Conservation (phyloP, 2,113 vertebrate species). For the Candoia aspera region DNA sequence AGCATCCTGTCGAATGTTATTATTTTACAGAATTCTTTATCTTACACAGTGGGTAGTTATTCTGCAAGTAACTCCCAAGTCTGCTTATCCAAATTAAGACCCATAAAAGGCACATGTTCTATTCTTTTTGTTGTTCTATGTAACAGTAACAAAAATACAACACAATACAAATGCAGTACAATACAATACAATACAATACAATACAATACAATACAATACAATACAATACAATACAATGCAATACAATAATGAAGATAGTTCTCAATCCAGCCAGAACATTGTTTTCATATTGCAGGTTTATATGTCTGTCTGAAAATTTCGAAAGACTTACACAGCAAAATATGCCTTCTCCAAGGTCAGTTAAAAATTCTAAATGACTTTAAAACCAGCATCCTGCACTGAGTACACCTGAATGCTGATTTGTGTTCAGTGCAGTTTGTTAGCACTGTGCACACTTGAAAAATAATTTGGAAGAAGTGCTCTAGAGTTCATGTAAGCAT, state of each 20-base stretch:
- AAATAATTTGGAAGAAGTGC: not conserved
- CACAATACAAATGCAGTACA: not conserved
- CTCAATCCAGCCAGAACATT: not conserved
- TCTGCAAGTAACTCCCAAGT: not conserved
- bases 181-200: not conserved
- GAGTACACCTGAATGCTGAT: not conserved
- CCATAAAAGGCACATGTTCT: not conserved
- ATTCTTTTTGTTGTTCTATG: not conserved
- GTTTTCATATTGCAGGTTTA: not conserved
- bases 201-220: no score
- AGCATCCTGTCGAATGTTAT: not conserved
- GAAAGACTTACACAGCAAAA: not conserved
- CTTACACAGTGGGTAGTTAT: slow-evolving; percentile 24
- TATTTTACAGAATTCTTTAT: slow-evolving; percentile 23
- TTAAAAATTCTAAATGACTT: not conserved
- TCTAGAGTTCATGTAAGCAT: not conserved
- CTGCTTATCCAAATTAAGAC: not conserved
- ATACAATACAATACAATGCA: no score
- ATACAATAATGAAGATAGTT: not conserved
- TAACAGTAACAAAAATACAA: not conserved
- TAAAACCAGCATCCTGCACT: not conserved
- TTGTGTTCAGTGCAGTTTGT: not conserved
- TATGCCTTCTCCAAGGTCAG: no score
- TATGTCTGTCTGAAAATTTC: not conserved
- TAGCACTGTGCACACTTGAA: not conserved